phyloP scores from a whole-genome alignment of 2,888 invertebrate species.

The Cephalotes varians region DNA sequence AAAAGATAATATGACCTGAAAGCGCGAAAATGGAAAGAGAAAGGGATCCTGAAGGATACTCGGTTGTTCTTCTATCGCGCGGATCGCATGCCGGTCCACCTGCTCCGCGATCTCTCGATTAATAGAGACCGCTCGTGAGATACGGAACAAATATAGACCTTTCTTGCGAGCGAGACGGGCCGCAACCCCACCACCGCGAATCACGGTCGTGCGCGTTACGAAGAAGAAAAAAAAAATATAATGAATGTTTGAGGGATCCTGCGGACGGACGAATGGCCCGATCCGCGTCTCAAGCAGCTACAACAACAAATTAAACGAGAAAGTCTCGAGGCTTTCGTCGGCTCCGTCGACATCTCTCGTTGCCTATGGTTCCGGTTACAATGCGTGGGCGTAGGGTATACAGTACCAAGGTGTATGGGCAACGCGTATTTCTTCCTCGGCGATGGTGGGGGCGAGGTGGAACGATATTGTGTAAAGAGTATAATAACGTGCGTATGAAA shows the following conservation, averaged over 20 bases:
- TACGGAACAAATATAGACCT: constrained; percentile 61
- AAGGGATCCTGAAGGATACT: not conserved
- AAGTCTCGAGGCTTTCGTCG: constrained; percentile 76
- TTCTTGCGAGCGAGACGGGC: constrained; percentile 60
- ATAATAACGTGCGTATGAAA: constrained; percentile 83
- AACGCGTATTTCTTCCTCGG: constrained; percentile 61
- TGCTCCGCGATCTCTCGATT: constrained; percentile 59
- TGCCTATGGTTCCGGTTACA: constrained; percentile 58
- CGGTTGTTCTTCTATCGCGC: not conserved
- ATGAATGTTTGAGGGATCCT: constrained; percentile 83
- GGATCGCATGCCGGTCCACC: constrained; percentile 15
- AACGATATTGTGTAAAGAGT: constrained; percentile 85
- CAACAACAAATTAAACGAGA: constrained; percentile 84
- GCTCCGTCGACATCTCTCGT: constrained; percentile 61
- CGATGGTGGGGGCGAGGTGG: constrained; percentile 69
- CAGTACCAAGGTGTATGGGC: constrained; percentile 60
- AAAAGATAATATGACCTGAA: not conserved
- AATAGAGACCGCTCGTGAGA: constrained; percentile 66
- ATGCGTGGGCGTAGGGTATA: constrained; percentile 68
- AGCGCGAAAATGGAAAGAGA: not conserved
- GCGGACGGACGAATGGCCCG: constrained; percentile 74
- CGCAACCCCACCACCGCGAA: constrained; percentile 55
- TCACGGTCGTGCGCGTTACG: constrained; percentile 77
- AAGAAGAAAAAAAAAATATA: constrained; percentile 80
- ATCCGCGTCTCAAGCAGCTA: constrained; percentile 82